These are phyloP conservation scores for Pteronura brasiliensis DNA, from an alignment of 2,113 vertebrate genomes.

Conservation along the genomic window DNA sequence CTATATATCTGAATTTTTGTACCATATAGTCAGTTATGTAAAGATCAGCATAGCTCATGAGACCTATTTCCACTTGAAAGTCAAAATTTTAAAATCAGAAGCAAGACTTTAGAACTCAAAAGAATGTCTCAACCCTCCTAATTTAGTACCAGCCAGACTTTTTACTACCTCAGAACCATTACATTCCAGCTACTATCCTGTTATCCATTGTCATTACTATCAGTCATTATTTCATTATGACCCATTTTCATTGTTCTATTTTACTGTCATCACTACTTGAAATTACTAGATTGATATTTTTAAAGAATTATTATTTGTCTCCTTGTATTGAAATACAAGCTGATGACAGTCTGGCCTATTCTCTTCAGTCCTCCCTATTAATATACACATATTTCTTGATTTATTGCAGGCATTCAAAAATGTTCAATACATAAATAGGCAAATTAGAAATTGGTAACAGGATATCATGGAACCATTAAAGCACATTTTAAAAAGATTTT, in stretches of 20 bases:
- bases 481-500: too few species aligned
- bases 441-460: neutral
- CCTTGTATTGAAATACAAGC: neutral
- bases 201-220: neutral
- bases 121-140: neutral
- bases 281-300: neutral
- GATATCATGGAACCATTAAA: neutral
- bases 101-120: neutral
- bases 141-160: neutral
- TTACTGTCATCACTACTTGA: neutral
- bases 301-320: neutral
- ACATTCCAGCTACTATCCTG: neutral
- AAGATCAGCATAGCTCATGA: neutral
- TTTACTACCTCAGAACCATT: neutral
- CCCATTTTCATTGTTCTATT: neutral
- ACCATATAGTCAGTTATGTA: neutral
- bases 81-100: neutral
- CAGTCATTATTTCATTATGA: neutral
- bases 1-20: neutral
- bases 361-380: neutral
- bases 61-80: neutral
- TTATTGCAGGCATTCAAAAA: neutral
- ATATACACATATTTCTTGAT: neutral
- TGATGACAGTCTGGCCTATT: neutral
- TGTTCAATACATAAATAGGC: neutral